Evolutionary conservation across 2,888 invertebrate genomes (phyloP).

Genomic region (Ichneumoninae sp.): DNA sequence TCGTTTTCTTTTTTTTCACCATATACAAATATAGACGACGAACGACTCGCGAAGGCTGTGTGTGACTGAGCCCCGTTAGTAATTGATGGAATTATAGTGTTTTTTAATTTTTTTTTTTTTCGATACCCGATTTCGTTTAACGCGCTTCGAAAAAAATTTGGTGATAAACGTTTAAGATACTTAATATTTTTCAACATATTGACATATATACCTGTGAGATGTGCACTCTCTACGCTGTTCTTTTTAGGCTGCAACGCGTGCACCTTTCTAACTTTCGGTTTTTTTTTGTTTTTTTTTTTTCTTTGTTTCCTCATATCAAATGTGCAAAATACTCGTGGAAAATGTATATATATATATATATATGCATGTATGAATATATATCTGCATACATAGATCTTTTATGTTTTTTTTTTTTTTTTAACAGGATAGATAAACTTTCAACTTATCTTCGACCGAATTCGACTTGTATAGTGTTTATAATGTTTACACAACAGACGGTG

Average conservation of each 20-base stretch:
- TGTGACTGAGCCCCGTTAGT: slow-evolving; percentile 12
- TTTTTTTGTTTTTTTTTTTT: slow-evolving; percentile 54
- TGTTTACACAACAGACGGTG: slow-evolving; percentile 14
- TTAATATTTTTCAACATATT: slow-evolving; percentile 62
- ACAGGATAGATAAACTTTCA: slow-evolving; percentile 50
- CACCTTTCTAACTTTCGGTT: slow-evolving; percentile 67
- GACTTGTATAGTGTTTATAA: slow-evolving; percentile 8
- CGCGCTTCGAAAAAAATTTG: slow-evolving; percentile 3
- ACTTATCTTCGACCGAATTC: slow-evolving; percentile 47
- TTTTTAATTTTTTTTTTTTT: neutral
- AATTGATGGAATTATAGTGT: slow-evolving; percentile 1
- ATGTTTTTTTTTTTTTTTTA: slow-evolving; percentile 64
- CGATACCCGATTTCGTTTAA: neutral
- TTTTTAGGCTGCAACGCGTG: slow-evolving; percentile 73
- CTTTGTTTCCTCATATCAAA: slow-evolving; percentile 79
- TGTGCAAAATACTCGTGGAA: slow-evolving; percentile 84
- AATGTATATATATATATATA: slow-evolving; percentile 78
- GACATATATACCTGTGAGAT: slow-evolving; percentile 76
- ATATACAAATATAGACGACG: slow-evolving; percentile 2
- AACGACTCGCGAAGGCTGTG: slow-evolving; percentile 10
- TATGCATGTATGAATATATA: slow-evolving; percentile 72
- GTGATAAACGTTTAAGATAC: slow-evolving; percentile 22
- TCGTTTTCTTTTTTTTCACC: slow-evolving; percentile 19
- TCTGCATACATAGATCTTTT: slow-evolving; percentile 68
- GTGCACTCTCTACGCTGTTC: slow-evolving; percentile 71